Evolutionary conservation across 92 coral and sea anemone species (phyloP).

Genomic region (Zoanthus solanderi): DNA sequence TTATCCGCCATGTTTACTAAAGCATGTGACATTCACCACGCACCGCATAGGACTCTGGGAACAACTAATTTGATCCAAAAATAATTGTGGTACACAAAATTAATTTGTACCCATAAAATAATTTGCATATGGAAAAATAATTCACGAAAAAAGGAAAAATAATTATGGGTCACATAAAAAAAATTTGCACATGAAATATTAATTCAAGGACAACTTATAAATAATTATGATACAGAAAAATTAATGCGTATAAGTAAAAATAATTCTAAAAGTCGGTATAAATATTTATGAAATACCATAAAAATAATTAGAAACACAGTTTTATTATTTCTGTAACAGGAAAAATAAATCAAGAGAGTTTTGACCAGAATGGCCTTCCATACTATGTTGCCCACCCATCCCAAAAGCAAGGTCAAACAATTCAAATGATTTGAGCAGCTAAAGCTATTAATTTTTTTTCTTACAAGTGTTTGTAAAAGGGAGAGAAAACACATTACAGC

Average conservation of each 20-base stretch:
- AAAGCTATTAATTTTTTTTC: too few relatives aligned
- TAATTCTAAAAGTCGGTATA: constrained; percentile 2
- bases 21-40: not conserved
- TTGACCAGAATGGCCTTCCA: constrained; percentile 2
- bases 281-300: not conserved
- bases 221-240: constrained; percentile 1
- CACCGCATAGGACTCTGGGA: constrained; percentile 23
- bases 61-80: not conserved
- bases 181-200: constrained; percentile 7
- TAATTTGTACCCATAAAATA: too few relatives aligned
- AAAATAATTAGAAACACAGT: not conserved
- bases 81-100: not conserved
- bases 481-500: too few relatives aligned
- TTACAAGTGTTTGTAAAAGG: too few relatives aligned
- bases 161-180: constrained; percentile 22
- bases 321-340: constrained; percentile 15
- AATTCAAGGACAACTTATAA: constrained; percentile 15
- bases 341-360: constrained; percentile 10
- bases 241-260: constrained; percentile 1
- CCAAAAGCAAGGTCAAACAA: too few relatives aligned
- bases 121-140: not conserved
- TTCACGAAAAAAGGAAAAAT: constrained; percentile 8
- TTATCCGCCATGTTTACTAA: too few relatives aligned
- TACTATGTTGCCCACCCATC: not conserved
- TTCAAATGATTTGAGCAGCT: too few relatives aligned